Percentiles rank a stretch among this genome's conserved stretches.
phyloP scores from a whole-genome alignment of 2,888 invertebrate genomes.

The Monoplex corrugatus region DNA sequence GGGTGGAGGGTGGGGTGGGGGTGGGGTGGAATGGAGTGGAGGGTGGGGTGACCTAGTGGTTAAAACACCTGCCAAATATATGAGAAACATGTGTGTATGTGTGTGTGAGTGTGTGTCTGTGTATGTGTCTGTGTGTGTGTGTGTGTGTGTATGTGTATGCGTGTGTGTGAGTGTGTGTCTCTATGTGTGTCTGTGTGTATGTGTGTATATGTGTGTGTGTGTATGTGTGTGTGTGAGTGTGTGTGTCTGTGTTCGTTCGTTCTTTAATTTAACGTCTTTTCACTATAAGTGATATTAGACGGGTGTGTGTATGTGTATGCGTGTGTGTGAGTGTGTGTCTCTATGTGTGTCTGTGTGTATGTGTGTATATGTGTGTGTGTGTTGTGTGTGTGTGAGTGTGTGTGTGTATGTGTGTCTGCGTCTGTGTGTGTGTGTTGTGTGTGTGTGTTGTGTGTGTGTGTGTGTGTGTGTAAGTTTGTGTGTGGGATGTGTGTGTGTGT shows the following conservation, averaged over 20 bases:
- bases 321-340: background rate
- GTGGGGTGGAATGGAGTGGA: too few relatives aligned
- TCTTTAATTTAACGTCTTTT: background rate
- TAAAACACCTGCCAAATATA: too few relatives aligned
- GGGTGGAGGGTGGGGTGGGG: too few relatives aligned
- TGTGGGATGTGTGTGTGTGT: too few relatives aligned
- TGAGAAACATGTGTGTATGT: background rate
- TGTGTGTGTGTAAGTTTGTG: too few relatives aligned
- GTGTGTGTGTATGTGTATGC: background rate
- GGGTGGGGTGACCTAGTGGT: too few relatives aligned
- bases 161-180: background rate
- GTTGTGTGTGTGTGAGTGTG: too few relatives aligned
- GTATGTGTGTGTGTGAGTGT: background rate
- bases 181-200: background rate
- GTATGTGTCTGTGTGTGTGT: background rate
- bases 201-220: background rate
- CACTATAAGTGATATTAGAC: too few relatives aligned
- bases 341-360: background rate
- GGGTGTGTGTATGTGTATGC: background rate
- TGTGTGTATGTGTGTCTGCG: too few relatives aligned
- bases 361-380: background rate
- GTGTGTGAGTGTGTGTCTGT: background rate
- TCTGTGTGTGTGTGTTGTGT: too few relatives aligned
- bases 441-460: too few relatives aligned
- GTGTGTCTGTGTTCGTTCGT: background rate